Conservation (phyloP, 2,797 vertebrate species). For the Danio kyathit region DNA sequence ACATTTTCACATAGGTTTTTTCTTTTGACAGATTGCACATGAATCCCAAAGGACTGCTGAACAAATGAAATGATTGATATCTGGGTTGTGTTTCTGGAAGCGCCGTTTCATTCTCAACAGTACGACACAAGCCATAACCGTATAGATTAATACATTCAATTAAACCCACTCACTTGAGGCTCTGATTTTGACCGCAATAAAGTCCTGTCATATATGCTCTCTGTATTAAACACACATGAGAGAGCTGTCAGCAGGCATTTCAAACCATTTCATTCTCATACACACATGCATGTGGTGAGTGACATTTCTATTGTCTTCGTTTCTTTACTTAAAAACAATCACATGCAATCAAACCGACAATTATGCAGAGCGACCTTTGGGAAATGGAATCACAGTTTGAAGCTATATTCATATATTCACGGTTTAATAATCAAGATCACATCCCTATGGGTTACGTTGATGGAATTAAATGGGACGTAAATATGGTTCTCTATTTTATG, state of each 20-base stretch:
- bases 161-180: slow-evolving; percentile 35
- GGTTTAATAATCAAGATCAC: slow-evolving; percentile 45
- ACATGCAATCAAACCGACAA: slow-evolving; percentile 48
- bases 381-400: slow-evolving; percentile 33
- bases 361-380: slow-evolving; percentile 54
- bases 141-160: slow-evolving; percentile 5
- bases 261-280: slow-evolving; percentile 28
- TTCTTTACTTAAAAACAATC: slow-evolving; percentile 52
- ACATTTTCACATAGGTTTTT: neutral
- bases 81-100: neutral
- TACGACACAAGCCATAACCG: neutral
- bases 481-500: slow-evolving; percentile 24
- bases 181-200: slow-evolving; percentile 36
- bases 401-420: slow-evolving; percentile 46
- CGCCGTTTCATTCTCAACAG: slow-evolving; percentile 14
- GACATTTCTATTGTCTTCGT: slow-evolving; percentile 37
- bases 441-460: slow-evolving; percentile 8
- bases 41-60: slow-evolving; percentile 8
- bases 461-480: slow-evolving; percentile 41
- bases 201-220: slow-evolving; percentile 33
- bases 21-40: slow-evolving; percentile 2
- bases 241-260: slow-evolving; percentile 40
- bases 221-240: slow-evolving; percentile 26
- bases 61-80: slow-evolving; percentile 36
- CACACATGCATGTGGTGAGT: slow-evolving; percentile 4